A percentile compares a stretch with the other conserved stretches of the same genome.
phyloP scores from a whole-genome alignment of 2,888 invertebrate species.

The Scaptomyza tumidula region DNA sequence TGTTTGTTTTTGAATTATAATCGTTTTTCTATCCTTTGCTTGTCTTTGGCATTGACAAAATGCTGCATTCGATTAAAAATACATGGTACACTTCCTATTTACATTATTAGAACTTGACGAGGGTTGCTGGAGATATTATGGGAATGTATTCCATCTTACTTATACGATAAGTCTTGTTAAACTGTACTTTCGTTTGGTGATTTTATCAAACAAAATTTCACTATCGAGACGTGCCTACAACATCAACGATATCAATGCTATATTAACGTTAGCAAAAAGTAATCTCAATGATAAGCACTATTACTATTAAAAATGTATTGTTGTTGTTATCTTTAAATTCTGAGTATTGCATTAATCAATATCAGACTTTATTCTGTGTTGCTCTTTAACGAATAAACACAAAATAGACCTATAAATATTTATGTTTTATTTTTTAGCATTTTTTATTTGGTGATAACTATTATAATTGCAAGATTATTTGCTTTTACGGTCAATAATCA shows the following conservation, averaged over 20 bases:
- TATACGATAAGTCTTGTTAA: not conserved
- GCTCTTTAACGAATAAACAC: not conserved
- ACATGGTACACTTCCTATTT: constrained; percentile 24
- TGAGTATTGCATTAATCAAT: not conserved
- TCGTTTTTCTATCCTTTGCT: too few species aligned
- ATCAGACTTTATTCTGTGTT: not conserved
- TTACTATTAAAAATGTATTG: too few species aligned
- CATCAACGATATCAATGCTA: constrained; percentile 1
- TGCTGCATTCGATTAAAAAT: constrained; percentile 6
- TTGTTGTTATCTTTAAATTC: not conserved
- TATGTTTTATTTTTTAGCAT: too few species aligned
- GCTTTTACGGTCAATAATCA: too few species aligned
- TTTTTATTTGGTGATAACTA: too few species aligned
- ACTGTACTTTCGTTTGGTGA: not conserved
- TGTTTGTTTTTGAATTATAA: not conserved
- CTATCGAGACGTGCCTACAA: not conserved
- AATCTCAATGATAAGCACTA: not conserved
- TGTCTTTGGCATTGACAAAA: too few species aligned
- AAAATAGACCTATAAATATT: not conserved
- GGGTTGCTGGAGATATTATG: constrained; percentile 2
- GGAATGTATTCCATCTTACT: not conserved
- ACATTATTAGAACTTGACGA: constrained; percentile 2
- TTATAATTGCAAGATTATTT: too few species aligned
- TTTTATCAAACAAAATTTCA: not conserved
- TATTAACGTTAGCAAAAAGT: not conserved